Base-by-base conservation (phyloP, 2,113 vertebrate genomes). In the Mola mola region DNA sequence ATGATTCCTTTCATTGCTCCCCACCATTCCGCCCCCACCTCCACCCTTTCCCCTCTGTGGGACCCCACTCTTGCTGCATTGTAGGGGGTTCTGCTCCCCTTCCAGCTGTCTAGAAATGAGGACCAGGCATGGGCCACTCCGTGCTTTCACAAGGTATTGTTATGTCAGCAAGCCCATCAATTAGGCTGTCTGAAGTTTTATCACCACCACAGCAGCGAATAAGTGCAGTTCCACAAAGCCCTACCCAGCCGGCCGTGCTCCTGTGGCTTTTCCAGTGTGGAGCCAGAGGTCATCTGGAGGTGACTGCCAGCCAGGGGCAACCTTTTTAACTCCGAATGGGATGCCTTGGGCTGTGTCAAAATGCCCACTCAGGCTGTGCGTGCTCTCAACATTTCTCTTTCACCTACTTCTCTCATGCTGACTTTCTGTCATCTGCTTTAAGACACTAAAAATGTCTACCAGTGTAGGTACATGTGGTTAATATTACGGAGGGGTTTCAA, bases 161-260 rank as follows among this genome's bases (percentile, higher is more conserved):
- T 94, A 94, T 97, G 96, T 98, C 96, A 99, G 95, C 92, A 92
- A 94, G 95, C 93, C 95, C 96, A 98, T 98, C 97, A 97, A 99
- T 98, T 98, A 97, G 94, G 91, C 94, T 95, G 95, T 98, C 96
- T 98, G 94, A 98, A 96, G 95, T 98, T 99, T 99, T 98, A 99
- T 98, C 95, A 95, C 96, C 95, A 87, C 89, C 90, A 86, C 93
- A 94, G 95, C 93, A 87, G 94, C 95, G 92, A 91, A 92, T 94
- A 95, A 96, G 94, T 91, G 90, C 94, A 81, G 94, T 91, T 94
- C 91, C 93, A 96, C 94, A 95, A 91, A 96, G 16, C 93, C 92
- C 93, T 93, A 91, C 91, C 92, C 87, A 73, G 72, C 91, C 90
- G 87, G 92, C 92, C 92, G 87, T 86, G 89, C 91, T 90, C 93